These are phyloP conservation scores for Pteria penguin DNA, from an alignment of 2,888 invertebrate species.

Conservation along the genomic window DNA sequence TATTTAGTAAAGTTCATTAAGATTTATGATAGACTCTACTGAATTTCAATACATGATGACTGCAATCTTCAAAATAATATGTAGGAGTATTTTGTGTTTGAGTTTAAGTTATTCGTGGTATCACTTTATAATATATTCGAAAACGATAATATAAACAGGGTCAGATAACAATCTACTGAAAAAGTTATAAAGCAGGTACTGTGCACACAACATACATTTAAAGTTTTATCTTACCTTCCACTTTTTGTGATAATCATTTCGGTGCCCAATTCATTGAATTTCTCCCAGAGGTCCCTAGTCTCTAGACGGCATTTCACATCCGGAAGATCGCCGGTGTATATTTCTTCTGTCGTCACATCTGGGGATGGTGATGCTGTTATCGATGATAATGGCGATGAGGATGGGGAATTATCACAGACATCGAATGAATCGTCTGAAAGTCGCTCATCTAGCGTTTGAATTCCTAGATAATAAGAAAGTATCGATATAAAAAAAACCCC, in stretches of 20 bases:
- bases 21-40: too few species aligned
- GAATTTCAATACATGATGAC: too few species aligned
- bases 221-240: slow-evolving; percentile 42
- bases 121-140: too few species aligned
- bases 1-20: too few species aligned
- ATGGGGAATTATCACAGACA: slow-evolving; percentile 5
- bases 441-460: slow-evolving; percentile 7
- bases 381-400: not conserved
- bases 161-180: too few species aligned
- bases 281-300: slow-evolving; percentile 43
- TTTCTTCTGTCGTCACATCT: slow-evolving; percentile 3
- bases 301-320: slow-evolving; percentile 43
- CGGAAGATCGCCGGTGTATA: slow-evolving; percentile 22
- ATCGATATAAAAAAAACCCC: too few species aligned
- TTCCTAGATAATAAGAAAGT: not conserved
- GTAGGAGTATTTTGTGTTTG: too few species aligned
- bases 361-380: not conserved
- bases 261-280: slow-evolving; percentile 44
- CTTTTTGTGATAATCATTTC: slow-evolving; percentile 47
- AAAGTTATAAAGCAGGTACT: too few species aligned
- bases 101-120: too few species aligned
- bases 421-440: not conserved
- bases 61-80: too few species aligned
- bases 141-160: too few species aligned
- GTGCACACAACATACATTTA: too few species aligned